These are phyloP conservation scores for Lophura nycthemera DNA, from an alignment of 2,113 vertebrate species.

Conservation along the genomic window DNA sequence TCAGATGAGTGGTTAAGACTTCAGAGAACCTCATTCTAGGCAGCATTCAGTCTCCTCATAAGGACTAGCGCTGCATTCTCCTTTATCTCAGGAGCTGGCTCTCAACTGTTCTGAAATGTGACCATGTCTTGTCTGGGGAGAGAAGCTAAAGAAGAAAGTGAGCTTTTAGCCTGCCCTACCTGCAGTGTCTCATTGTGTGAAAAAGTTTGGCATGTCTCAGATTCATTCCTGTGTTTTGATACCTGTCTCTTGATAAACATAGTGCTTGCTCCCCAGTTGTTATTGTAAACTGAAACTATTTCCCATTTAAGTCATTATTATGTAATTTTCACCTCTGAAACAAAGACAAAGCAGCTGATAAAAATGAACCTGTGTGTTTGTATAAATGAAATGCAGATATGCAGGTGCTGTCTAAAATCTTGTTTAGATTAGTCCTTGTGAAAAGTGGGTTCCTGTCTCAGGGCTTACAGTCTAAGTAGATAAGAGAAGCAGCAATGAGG, in stretches of 20 bases:
- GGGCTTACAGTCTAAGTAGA: background rate
- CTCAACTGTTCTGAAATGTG: background rate
- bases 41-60: no score
- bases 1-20: background rate
- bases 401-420: background rate
- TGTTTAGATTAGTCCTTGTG: background rate
- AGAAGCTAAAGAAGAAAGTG: background rate
- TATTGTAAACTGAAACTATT: no score
- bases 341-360: background rate
- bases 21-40: background rate
- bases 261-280: background rate
- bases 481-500: background rate
- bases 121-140: background rate
- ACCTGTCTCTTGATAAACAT: background rate
- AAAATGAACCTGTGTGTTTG: background rate
- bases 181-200: background rate
- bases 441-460: background rate
- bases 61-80: background rate
- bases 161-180: background rate
- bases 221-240: background rate
- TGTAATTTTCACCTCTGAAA: background rate
- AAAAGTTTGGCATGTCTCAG: background rate
- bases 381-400: background rate
- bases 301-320: background rate
- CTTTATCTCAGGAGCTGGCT: background rate